Evolutionary conservation across 1,140 invertebrate species (phyloP).

Genomic region (Oncopodura yosiiana): DNA sequence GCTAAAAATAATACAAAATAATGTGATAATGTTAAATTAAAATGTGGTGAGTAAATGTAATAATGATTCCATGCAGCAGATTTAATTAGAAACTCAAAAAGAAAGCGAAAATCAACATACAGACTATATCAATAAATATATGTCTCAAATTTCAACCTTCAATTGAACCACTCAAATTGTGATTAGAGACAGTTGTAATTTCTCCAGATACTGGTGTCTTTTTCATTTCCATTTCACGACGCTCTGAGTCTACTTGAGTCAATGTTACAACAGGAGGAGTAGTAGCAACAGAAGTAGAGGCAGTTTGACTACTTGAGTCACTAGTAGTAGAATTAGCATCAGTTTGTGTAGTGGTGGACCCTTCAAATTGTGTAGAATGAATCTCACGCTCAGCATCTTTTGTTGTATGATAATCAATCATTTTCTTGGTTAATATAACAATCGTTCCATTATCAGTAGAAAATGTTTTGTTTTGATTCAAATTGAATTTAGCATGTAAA

Average conservation of each 20-base stretch:
- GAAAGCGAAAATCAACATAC: not conserved
- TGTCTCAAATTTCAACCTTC: slow-evolving; percentile 7
- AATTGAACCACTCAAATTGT: slow-evolving; percentile 3
- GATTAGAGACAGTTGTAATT: slow-evolving; percentile 9
- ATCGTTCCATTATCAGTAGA: slow-evolving; percentile 12
- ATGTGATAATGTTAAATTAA: not conserved
- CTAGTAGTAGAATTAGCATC: too few relatives aligned
- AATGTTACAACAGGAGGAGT: not conserved
- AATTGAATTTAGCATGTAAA: slow-evolving; percentile 14
- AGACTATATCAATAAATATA: not conserved
- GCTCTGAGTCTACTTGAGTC: not conserved
- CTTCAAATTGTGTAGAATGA: too few relatives aligned
- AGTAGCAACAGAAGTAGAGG: not conserved
- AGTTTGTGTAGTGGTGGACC: too few relatives aligned
- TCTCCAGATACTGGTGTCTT: slow-evolving; percentile 2
- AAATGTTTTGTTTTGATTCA: slow-evolving; percentile 8
- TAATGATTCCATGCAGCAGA: too few relatives aligned
- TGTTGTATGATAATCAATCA: slow-evolving; percentile 3
- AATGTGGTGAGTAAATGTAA: too few relatives aligned
- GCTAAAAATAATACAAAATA: not conserved
- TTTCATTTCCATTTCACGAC: not conserved
- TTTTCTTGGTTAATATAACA: not conserved
- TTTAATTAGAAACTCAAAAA: too few relatives aligned
- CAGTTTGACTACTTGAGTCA: too few relatives aligned
- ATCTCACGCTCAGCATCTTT: slow-evolving; percentile 7